Evolutionary conservation across 2,888 invertebrate genomes (phyloP), one percentile per base, ranked within the genome.

Genomic region (Sminthurinus aureus): DNA sequence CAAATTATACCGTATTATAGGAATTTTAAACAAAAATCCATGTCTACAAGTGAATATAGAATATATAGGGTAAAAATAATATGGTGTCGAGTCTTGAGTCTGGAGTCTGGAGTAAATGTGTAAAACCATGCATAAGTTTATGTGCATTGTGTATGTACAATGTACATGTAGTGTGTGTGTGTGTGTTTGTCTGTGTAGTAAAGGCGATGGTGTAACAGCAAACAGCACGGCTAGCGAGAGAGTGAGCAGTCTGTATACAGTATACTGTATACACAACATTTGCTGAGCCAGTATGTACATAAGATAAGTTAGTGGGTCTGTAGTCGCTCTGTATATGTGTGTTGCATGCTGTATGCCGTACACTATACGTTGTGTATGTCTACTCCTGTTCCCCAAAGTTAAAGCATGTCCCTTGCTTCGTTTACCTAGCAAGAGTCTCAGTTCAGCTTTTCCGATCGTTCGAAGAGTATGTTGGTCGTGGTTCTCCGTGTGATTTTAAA

Each of bases 391-490:
- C 64, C 79, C 66, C 51, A 22, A 22, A 18, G 11, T 24, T 24
- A 15, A 76, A 50, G 67, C 71, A 22, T 67, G 82, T 76, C 82
- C 82, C 82, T 76, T 76, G 38, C 82, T 58, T 81, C 74, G 80
- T 73, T 81, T 81, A 52, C 26, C 73, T 58, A 81, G 80, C 80
- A 51, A 58, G 52, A 80, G 85, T 84, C 82, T 86, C 85, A 87
- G 86, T 86, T 86, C 84, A 84, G 86, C 83, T 86, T 86, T 85
- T 85, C 85, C 86, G 82, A 85, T 85, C 87, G 86, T 83, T 83
- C 83, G 84, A 86, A 84, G 84, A 85, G 87, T 86, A 85, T 71
- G 77, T 38, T 38, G 38, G 6, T 67, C 77, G 51, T 67, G 73
- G 52, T 52, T 81, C 80, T 81, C 74, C 13, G 24, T 12, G 22